These are phyloP conservation scores for Neogale vison DNA, from an alignment of 2,113 vertebrate genomes.

Conservation along the genomic window DNA sequence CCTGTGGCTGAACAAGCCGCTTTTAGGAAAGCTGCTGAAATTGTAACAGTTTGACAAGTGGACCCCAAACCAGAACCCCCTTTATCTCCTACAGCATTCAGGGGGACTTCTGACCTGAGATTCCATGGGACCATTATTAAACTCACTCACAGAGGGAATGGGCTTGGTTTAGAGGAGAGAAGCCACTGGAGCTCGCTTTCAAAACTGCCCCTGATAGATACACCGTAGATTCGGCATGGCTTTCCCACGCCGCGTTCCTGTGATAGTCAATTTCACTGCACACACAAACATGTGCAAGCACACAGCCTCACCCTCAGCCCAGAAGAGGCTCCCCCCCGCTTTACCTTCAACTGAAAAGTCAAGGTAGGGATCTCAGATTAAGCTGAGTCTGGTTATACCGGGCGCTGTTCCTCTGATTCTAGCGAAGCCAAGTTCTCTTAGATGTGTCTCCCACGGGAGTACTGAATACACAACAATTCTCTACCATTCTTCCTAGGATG, in stretches of 20 bases:
- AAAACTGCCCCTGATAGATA: background rate
- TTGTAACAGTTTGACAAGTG: background rate
- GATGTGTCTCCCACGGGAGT: background rate
- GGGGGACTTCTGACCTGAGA: background rate
- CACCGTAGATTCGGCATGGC: too few species aligned
- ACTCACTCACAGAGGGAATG: background rate
- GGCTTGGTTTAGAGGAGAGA: background rate
- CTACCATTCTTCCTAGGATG: background rate
- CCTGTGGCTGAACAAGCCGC: background rate
- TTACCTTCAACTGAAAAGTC: background rate
- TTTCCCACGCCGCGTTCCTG: background rate
- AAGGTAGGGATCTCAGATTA: background rate
- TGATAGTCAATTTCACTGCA: background rate
- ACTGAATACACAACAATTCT: background rate
- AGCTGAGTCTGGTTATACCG: background rate
- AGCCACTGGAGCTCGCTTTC: background rate
- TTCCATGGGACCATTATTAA: background rate
- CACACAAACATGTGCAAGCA: fast-evolving
- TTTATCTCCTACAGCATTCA: background rate
- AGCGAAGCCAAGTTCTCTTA: background rate
- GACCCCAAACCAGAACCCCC: background rate
- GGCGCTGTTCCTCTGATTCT: background rate
- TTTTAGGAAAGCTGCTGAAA: background rate
- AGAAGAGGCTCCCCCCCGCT: background rate
- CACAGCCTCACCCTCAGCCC: background rate